These are phyloP conservation scores for Peucedramus taeniatus DNA, from an alignment of 2,113 vertebrate genomes.

Conservation along the genomic window DNA sequence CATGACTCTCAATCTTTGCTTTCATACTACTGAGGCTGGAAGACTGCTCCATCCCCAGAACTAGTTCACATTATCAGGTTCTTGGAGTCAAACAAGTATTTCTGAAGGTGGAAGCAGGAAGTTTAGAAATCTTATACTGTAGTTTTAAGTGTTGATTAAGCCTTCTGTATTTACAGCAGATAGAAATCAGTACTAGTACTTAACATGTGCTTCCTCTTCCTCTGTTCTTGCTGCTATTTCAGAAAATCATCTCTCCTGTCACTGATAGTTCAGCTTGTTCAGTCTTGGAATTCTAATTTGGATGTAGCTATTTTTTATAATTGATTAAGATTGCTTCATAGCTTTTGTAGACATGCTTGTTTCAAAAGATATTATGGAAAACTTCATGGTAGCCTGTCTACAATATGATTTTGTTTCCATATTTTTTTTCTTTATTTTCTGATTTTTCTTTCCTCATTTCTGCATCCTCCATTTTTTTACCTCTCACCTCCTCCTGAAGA, in stretches of 20 bases:
- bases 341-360: neutral
- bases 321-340: neutral
- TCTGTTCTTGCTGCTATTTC: neutral
- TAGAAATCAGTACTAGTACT: neutral
- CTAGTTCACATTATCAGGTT: neutral
- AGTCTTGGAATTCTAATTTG: neutral
- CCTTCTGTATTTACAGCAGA: neutral
- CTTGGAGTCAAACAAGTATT: neutral
- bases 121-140: neutral
- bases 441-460: neutral
- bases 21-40: neutral
- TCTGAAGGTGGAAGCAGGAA: neutral
- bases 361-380: neutral
- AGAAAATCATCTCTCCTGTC: neutral
- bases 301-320: neutral
- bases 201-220: neutral
- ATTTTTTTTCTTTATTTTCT: neutral
- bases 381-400: neutral
- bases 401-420: neutral
- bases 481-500: neutral
- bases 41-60: neutral
- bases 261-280: neutral
- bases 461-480: rapidly evolving
- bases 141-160: neutral
- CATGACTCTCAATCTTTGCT: neutral